phyloP scores from a whole-genome alignment of 2,888 invertebrate species.

The Megalurothrips usitatus region DNA sequence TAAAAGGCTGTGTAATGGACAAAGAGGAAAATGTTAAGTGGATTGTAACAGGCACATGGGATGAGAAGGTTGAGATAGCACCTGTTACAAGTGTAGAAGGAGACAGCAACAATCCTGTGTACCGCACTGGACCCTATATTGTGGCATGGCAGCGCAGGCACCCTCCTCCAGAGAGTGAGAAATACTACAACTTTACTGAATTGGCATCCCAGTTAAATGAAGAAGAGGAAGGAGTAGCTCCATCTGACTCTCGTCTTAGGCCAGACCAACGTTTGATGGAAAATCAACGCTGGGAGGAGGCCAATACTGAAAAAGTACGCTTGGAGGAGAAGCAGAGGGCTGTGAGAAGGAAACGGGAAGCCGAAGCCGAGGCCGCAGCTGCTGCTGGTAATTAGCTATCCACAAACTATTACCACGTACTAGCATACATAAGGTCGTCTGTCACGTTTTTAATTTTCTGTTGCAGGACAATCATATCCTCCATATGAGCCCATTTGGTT shows the following conservation, averaged over 20 bases:
- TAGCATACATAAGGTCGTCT: too few relatives aligned
- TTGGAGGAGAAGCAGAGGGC: conserved; percentile 95
- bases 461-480: conserved; percentile 60
- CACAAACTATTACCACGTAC: too few relatives aligned
- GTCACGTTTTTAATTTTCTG: not conserved
- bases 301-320: conserved; percentile 76
- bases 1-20: conserved; percentile 63
- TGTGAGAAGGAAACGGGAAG: conserved; percentile 70
- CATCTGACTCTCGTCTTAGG: conserved; percentile 86
- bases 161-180: conserved; percentile 64
- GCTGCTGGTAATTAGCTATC: conserved; percentile 44
- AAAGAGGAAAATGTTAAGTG: conserved; percentile 56
- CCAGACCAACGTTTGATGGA: conserved; percentile 99
- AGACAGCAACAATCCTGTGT: conserved; percentile 72
- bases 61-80: conserved; percentile 89
- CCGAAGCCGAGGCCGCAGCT: conserved; percentile 63
- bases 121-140: conserved; percentile 84
- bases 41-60: conserved; percentile 87
- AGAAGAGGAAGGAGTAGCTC: conserved; percentile 84
- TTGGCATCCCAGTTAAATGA: conserved; percentile 97
- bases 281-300: conserved; percentile 85
- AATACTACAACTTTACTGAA: conserved; percentile 90
- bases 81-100: conserved; percentile 71
- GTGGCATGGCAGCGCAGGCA: conserved; percentile 81
- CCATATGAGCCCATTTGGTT: conserved; percentile 87